A percentile compares a stretch with the other conserved stretches of the same genome.
These are phyloP conservation scores for Myotis myotis DNA, from an alignment of 2,797 vertebrate genomes.

Conservation along the genomic window DNA sequence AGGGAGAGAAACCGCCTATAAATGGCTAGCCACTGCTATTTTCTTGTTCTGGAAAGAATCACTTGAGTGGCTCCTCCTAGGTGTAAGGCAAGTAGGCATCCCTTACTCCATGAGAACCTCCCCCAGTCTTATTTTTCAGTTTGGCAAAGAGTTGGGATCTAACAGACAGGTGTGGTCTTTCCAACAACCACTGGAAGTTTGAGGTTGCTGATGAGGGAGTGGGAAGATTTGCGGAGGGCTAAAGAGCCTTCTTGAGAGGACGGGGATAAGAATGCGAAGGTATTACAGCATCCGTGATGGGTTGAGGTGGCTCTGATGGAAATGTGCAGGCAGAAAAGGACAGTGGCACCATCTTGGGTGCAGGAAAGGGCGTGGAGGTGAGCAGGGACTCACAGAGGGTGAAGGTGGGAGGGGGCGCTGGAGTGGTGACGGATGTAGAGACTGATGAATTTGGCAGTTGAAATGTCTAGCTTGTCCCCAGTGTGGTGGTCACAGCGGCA, in stretches of 20 bases:
- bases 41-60: not conserved
- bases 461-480: not conserved
- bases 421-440: accelerated
- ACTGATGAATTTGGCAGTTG: not conserved
- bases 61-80: not conserved
- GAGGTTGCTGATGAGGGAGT: not conserved
- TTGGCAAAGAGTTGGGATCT: not conserved
- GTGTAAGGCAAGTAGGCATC: not conserved
- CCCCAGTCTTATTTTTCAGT: not conserved
- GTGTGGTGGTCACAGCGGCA: not conserved
- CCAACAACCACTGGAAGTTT: not conserved
- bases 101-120: not conserved
- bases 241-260: not conserved
- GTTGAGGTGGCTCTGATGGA: not conserved
- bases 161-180: not conserved
- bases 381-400: not conserved
- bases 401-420: not conserved
- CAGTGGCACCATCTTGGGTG: accelerated
- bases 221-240: not conserved
- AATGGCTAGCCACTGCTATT: not conserved
- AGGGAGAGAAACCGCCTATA: not conserved
- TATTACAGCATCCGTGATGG: not conserved
- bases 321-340: not conserved
- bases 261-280: not conserved
- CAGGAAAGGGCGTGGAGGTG: not conserved